phyloP scores from a whole-genome alignment of 2,797 vertebrate genomes.

The Varecia variegata region DNA sequence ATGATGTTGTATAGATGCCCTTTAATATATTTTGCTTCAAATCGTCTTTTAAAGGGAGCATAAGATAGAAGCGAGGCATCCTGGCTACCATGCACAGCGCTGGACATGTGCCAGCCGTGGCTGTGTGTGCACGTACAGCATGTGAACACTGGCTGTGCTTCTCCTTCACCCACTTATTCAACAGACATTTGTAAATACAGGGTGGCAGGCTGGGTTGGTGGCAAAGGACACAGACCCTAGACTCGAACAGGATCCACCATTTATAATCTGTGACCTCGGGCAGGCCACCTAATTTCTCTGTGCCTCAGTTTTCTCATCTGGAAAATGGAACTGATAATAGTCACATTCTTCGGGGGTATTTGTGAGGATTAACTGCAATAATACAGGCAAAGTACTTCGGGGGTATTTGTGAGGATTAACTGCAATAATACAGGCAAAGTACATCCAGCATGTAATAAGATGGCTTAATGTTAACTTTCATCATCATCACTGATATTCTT shows the following conservation, averaged over 20 bases:
- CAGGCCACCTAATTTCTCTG: neutral
- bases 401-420: neutral
- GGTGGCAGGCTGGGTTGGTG: neutral
- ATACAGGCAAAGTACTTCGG: neutral
- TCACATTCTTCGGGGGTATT: neutral
- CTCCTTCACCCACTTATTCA: neutral
- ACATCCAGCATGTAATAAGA: neutral
- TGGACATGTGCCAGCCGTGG: neutral
- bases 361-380: neutral
- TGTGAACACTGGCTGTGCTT: neutral
- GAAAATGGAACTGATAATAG: conserved; percentile 15
- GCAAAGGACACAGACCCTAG: neutral
- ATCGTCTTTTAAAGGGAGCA: neutral
- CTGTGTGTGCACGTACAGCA: neutral
- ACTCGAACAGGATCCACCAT: neutral
- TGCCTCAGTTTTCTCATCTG: neutral
- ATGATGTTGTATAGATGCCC: neutral
- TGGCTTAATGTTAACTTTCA: neutral
- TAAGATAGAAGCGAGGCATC: neutral
- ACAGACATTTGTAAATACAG: neutral
- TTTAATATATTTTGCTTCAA: neutral
- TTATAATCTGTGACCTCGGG: neutral
- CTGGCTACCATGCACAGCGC: neutral
- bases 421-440: neutral
- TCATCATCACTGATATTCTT: neutral